Percentiles rank a stretch among this genome's conserved stretches.
phyloP scores from a whole-genome alignment of 2,797 vertebrate genomes.

The Enteromius afrohamiltoni region DNA sequence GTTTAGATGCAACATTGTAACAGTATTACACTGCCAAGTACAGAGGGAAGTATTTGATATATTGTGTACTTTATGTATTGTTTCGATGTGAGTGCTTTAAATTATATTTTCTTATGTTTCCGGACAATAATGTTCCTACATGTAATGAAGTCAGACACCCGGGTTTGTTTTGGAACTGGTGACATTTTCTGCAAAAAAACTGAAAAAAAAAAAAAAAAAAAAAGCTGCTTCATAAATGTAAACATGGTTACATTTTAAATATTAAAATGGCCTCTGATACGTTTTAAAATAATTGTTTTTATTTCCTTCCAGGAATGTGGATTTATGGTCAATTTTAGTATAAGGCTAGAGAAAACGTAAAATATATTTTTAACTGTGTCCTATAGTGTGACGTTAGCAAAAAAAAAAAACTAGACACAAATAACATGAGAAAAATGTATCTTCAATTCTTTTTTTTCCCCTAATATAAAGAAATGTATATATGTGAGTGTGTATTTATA shows the following conservation, averaged over 20 bases:
- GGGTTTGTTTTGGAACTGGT: constrained; percentile 84
- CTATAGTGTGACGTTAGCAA: too few relatives aligned
- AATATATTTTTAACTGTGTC: too few relatives aligned
- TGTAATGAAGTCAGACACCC: constrained; percentile 83
- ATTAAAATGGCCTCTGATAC: constrained; percentile 80
- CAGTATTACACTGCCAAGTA: constrained; percentile 93
- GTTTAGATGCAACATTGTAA: constrained; percentile 84
- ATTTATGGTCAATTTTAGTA: neutral
- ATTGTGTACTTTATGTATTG: constrained; percentile 97
- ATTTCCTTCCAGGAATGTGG: neutral
- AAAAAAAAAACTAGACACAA: too few relatives aligned
- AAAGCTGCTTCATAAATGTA: constrained; percentile 94
- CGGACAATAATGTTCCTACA: constrained; percentile 87
- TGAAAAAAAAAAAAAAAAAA: constrained; percentile 54
- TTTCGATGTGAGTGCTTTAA: constrained; percentile 98
- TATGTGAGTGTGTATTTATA: too few relatives aligned
- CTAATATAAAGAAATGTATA: too few relatives aligned
- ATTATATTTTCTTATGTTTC: constrained; percentile 99
- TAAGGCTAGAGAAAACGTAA: neutral
- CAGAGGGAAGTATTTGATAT: constrained; percentile 91
- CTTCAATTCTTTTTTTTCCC: too few relatives aligned
- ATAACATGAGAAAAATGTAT: too few relatives aligned
- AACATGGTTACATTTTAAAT: constrained; percentile 89
- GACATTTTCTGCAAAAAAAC: constrained; percentile 80
- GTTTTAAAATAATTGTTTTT: constrained; percentile 46